Base-by-base conservation (phyloP, 1,140 invertebrate species). In the Acyrthosiphon pisum region DNA sequence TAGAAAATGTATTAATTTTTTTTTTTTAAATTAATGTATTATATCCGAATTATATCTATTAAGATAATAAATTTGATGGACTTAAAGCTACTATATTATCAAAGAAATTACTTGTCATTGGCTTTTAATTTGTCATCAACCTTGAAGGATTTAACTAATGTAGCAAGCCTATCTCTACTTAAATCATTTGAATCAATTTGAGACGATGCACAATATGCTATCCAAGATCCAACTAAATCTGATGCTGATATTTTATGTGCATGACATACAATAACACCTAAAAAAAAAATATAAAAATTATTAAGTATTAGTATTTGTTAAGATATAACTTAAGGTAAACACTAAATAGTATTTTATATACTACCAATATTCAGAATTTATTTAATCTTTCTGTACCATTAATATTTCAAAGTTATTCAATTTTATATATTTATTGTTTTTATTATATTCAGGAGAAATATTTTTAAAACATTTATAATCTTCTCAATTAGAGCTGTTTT, bases 131-230 rank as follows among this genome's bases (percentile, higher is more conserved):
- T 26, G 20, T 86, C 81, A 41, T 83, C 91, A 4, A 26, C 20
- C 30, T 84, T 53, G 41, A 93, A n/a, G 2, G 91, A 53, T 53
- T 93, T 93, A 56, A 93, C 44, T 84, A 93, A 84, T 18, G 91
- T 41, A 53, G 6, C 7, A 22, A 93, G 22, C 20, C 11, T 93
- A 4, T 93, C 91, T 93, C 60, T 86, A 41, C 53, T 53, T 56
- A 93, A 93, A 93, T 53, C 35, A 84, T 93, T 93, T 41, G 91
- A 83, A 86, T 93, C 91, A 2, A 93, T 53, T 86, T 93, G 91
- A 41, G 26, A 26, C 23, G 91, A 53, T 53, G 48, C 91, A 84
- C 91, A 93, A 56, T 86, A 50, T 30, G 91, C 91, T n/a, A 93
- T 83, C 91, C 91, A 93, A 11, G 81, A 93, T 41, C 81, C 91